These are phyloP conservation scores for Platichthys stellatus DNA, from an alignment of 2,113 vertebrate genomes.

Conservation along the genomic window DNA sequence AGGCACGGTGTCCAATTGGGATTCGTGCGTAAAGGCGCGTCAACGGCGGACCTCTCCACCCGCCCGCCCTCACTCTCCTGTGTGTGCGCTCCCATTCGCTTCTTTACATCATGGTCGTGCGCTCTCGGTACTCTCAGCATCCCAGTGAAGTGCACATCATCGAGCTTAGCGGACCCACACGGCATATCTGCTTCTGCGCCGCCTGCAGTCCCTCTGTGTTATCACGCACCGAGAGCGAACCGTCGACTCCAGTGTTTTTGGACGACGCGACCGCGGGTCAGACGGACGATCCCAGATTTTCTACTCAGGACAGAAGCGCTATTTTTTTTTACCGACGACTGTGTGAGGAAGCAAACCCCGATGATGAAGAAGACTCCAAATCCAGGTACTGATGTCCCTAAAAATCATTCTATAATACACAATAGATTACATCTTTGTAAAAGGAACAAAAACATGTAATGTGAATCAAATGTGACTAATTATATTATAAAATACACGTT, in stretches of 20 bases:
- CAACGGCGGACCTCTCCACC: constrained; percentile 4
- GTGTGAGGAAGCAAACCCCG: constrained; percentile 8
- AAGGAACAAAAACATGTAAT: neutral
- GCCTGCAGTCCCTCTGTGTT: constrained; percentile 22
- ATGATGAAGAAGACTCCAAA: constrained; percentile 76
- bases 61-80: neutral
- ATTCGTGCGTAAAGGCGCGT: constrained; percentile 60
- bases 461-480: neutral
- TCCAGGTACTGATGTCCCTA: constrained; percentile 52
- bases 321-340: constrained; percentile 2
- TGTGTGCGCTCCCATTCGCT: neutral
- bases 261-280: neutral
- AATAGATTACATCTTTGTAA: neutral
- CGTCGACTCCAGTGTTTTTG: neutral
- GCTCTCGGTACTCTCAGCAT: constrained; percentile 21
- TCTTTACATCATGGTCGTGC: constrained; percentile 21
- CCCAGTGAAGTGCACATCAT: constrained; percentile 43
- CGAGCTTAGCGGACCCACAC: constrained; percentile 14
- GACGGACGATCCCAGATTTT: constrained; percentile 13
- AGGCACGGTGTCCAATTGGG: neutral
- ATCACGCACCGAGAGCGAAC: constrained; percentile 25
- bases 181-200: constrained; percentile 39
- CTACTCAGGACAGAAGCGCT: constrained; percentile 7
- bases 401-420: neutral
- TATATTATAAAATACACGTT: neutral